A percentile compares a stretch with the other conserved stretches of the same genome.
Evolutionary conservation across 2,888 invertebrate species (phyloP).

Genomic region (Oxystoma pomonae): DNA sequence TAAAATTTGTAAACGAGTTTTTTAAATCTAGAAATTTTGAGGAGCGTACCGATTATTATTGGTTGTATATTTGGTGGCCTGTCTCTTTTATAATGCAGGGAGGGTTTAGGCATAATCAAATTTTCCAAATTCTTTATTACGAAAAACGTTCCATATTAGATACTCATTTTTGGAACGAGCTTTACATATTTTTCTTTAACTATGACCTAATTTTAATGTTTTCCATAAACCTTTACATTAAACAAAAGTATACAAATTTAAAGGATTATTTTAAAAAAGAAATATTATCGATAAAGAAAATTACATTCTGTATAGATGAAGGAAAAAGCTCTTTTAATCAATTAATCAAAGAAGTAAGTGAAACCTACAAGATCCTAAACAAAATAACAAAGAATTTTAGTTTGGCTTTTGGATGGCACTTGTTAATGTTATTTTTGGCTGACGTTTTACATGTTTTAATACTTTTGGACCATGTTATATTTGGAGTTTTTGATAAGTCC

Average conservation of each 20-base stretch:
- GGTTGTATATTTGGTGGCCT: not conserved
- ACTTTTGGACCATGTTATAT: constrained; percentile 4
- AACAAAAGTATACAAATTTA: not conserved
- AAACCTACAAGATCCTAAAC: not conserved
- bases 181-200: not conserved
- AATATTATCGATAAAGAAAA: not conserved
- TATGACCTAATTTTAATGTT: not conserved
- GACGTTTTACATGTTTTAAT: not conserved
- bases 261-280: not conserved
- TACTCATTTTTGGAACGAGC: not conserved
- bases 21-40: not conserved
- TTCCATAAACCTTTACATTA: not conserved
- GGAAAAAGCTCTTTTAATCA: not conserved
- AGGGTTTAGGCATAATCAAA: too few relatives aligned
- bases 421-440: not conserved
- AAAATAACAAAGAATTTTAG: not conserved
- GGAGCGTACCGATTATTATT: not conserved
- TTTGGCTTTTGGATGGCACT: not conserved
- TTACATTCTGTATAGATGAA: too few relatives aligned
- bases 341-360: not conserved
- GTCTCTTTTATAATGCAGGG: not conserved
- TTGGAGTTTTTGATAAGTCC: not conserved
- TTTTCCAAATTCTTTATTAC: not conserved
- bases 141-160: not conserved
- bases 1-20: not conserved